Evolutionary conservation across 2,797 vertebrate genomes (phyloP).

Genomic region (Sebastes kiyomatsui): DNA sequence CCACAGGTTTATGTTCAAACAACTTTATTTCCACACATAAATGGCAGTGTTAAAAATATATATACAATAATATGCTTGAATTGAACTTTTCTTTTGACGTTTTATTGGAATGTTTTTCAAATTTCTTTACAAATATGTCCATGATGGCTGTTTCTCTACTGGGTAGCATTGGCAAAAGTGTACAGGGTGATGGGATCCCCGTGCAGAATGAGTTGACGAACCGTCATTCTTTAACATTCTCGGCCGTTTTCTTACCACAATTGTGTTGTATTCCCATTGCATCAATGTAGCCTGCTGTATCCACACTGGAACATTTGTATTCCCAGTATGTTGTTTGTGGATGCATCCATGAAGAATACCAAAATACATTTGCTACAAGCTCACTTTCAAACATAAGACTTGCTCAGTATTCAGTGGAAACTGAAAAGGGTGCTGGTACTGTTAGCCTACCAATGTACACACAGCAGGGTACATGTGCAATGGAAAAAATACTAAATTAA

Average conservation of each 20-base stretch:
- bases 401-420: constrained; percentile 3
- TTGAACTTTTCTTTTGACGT: constrained; percentile 23
- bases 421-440: background rate
- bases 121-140: constrained; percentile 36
- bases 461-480: background rate
- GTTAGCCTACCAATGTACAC: constrained; percentile 3
- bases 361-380: background rate
- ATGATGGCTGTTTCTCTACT: constrained; percentile 8
- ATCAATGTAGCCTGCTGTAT: constrained; percentile 10
- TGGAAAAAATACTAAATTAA: background rate
- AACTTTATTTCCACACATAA: constrained; percentile 57
- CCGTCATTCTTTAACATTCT: background rate
- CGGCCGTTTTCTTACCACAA: background rate
- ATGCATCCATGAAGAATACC: constrained; percentile 9
- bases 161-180: background rate
- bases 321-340: background rate
- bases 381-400: constrained; percentile 18
- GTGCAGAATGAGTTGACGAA: background rate
- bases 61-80: constrained; percentile 22
- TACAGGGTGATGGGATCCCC: background rate
- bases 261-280: background rate
- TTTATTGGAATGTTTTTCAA: constrained; percentile 67
- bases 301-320: constrained; percentile 22
- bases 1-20: constrained; percentile 19
- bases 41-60: constrained; percentile 38